Evolutionary conservation across 2,888 invertebrate species (phyloP).

Genomic region (Catocala fraxini): DNA sequence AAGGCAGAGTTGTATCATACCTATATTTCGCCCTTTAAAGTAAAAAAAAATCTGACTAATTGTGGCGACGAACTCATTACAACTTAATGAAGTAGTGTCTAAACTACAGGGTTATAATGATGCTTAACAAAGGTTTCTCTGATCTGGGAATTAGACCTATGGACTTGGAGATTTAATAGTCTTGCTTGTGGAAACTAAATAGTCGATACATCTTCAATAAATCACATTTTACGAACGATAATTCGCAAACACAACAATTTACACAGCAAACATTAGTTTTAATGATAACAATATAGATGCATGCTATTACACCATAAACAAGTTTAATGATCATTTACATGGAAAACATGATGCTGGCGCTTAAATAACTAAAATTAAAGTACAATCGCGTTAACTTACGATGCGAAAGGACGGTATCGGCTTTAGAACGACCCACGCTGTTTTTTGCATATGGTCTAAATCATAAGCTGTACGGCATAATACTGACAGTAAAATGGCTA

Average conservation of each 20-base stretch:
- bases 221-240: constrained; percentile 16
- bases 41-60: too few relatives aligned
- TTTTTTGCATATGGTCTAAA: constrained; percentile 30
- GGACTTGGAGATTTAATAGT: too few relatives aligned
- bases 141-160: too few relatives aligned
- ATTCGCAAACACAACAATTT: constrained; percentile 17
- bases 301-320: constrained; percentile 33
- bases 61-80: too few relatives aligned
- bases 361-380: constrained; percentile 66
- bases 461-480: constrained; percentile 1
- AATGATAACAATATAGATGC: constrained; percentile 23
- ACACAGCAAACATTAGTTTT: constrained; percentile 22
- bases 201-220: neutral
- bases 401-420: constrained; percentile 63
- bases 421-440: constrained; percentile 64
- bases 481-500: neutral
- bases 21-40: too few relatives aligned
- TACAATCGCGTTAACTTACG: constrained; percentile 61
- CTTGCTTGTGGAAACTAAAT: too few relatives aligned
- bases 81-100: too few relatives aligned
- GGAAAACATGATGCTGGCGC: constrained; percentile 47
- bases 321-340: constrained; percentile 54
- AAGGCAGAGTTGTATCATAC: neutral
- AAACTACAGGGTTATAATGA: too few relatives aligned
- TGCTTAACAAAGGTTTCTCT: too few relatives aligned